Base-by-base conservation (phyloP, 2,113 vertebrate genomes). In the Lophius piscatorius region DNA sequence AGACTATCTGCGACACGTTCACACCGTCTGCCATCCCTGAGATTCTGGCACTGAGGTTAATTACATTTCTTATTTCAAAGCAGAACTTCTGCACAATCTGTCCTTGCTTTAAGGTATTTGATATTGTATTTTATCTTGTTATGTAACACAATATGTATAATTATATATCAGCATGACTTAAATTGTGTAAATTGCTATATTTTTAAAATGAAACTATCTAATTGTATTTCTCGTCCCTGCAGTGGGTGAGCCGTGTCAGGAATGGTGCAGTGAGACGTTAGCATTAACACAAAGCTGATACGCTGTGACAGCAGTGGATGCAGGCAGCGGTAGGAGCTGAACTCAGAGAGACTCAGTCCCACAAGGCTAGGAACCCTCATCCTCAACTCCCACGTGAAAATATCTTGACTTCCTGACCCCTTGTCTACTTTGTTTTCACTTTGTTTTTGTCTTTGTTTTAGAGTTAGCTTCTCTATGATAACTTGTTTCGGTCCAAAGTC, bases 291-390 rank as follows among this genome's bases (percentile, higher is more conserved):
- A 60, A 49, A 41, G 52, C 62, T 75, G 66, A 84, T 80, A n/a
- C 22, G 59, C 33, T 35, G 62, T 74, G 81, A 82, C 87, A 84
- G 74, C 58, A 31, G 61, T 39, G 60, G 50, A 67, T 62, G 72
- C 45, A 50, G 59, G 44, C 64, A 33, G 65, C 68, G 72, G 40
- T 49, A 36, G 59, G 54, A 68, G 59, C 26, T 50, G 46, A 66
- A 42, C 50, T 44, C 62, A 34, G 41, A 72, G 31, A 58, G 20
- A 76, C 63, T 63, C 69, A 74, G 10, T 13, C 21, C 76, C 63
- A 76, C 62, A 69, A 42, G 31, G 33, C 11, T 17, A 28, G 59
- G 17, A 44, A 59, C 56, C 47, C 24, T 65, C 47, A 57, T 18
- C 4, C 40, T 9, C 16, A 38, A 13, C 34, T 59, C 51, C 38